phyloP scores from a whole-genome alignment of 1,140 invertebrate genomes.

The Leptoteleia sp. region DNA sequence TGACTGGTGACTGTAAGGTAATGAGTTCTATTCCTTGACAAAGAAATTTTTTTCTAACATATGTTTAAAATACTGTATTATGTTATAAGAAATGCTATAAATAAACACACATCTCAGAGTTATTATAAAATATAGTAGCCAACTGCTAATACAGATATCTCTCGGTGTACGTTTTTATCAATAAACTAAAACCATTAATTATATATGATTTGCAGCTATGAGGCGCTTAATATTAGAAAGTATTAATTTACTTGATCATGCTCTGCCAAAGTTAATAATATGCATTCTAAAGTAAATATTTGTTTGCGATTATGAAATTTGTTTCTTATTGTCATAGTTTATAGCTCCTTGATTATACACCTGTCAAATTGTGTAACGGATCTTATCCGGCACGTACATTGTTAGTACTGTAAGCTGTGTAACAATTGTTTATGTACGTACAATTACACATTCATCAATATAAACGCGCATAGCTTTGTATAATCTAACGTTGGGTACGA shows the following conservation, averaged over 20 bases:
- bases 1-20: too few species aligned
- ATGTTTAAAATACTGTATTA: too few species aligned
- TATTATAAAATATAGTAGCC: too few species aligned
- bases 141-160: too few species aligned
- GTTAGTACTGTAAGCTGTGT: slow-evolving; percentile 29
- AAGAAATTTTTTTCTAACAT: too few species aligned
- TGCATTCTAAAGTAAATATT: slow-evolving; percentile 31
- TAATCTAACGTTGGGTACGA: slow-evolving; percentile 4
- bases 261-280: slow-evolving; percentile 7
- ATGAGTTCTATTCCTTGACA: too few species aligned
- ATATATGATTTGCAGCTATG: too few species aligned
- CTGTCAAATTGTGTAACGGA: slow-evolving; percentile 58
- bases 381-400: slow-evolving; percentile 51
- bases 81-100: too few species aligned
- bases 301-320: slow-evolving; percentile 39
- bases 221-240: too few species aligned
- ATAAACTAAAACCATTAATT: too few species aligned
- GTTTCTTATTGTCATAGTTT: slow-evolving; percentile 32
- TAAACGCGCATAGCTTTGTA: slow-evolving; percentile 23
- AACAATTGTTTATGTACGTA: slow-evolving; percentile 34
- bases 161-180: too few species aligned
- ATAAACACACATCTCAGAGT: too few species aligned
- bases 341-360: slow-evolving; percentile 30
- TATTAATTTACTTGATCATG: not conserved
- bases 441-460: slow-evolving; percentile 46